These are phyloP conservation scores for Thera obeliscata DNA, from an alignment of 2,888 invertebrate genomes.

Conservation along the genomic window DNA sequence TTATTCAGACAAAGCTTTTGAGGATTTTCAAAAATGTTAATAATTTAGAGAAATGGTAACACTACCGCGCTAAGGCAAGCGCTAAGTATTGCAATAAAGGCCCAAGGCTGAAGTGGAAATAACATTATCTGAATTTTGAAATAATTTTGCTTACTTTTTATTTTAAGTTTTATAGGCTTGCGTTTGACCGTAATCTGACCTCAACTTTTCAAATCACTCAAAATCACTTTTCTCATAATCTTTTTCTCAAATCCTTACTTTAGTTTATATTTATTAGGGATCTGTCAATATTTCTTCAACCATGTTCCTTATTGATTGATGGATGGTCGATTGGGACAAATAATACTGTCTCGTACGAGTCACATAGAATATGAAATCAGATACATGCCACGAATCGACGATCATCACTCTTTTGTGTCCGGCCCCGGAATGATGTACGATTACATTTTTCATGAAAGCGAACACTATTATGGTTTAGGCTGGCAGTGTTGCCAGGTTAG, in stretches of 20 bases:
- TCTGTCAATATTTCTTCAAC: not conserved
- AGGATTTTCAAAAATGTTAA: not conserved
- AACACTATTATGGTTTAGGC: constrained; percentile 27
- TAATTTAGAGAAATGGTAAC: not conserved
- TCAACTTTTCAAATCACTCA: too few species aligned
- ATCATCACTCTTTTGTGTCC: constrained; percentile 53
- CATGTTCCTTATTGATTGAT: constrained; percentile 38
- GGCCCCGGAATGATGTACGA: constrained; percentile 37
- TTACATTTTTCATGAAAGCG: constrained; percentile 49
- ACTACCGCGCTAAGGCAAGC: not conserved
- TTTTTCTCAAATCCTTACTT: too few species aligned
- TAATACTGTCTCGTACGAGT: constrained; percentile 52
- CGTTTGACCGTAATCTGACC: too few species aligned
- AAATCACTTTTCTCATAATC: too few species aligned
- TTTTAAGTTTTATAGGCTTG: too few species aligned
- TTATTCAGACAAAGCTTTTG: constrained; percentile 11
- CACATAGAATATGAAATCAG: constrained; percentile 56
- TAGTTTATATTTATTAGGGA: too few species aligned
- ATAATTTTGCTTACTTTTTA: too few species aligned
- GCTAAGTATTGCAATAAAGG: too few species aligned
- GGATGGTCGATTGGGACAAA: constrained; percentile 48
- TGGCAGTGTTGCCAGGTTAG: constrained; percentile 18
- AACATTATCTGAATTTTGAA: too few species aligned
- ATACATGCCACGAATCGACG: constrained; percentile 42
- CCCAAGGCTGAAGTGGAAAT: too few species aligned